Percentiles rank a stretch among this genome's conserved stretches.
phyloP scores from a whole-genome alignment of 2,888 invertebrate genomes.

The Eristalis tenax region DNA sequence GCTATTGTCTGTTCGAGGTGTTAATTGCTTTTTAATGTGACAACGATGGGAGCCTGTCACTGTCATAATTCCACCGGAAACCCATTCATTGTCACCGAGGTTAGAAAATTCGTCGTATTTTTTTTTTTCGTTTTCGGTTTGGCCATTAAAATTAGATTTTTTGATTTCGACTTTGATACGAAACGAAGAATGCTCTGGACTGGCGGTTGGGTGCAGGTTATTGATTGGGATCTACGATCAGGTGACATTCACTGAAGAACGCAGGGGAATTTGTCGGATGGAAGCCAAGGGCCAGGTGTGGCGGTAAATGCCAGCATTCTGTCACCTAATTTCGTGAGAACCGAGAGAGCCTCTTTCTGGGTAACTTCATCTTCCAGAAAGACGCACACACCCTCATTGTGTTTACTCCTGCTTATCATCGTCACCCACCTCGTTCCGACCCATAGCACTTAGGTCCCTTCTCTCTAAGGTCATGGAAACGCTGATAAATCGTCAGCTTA shows the following conservation, averaged over 20 bases:
- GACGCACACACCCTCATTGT: no score
- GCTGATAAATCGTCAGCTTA: no score
- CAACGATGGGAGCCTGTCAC: conserved; percentile 46
- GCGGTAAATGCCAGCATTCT: no score
- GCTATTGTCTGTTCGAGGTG: conserved; percentile 51
- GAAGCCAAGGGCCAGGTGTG: not conserved
- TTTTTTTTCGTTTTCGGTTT: not conserved
- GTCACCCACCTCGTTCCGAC: no score
- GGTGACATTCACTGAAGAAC: not conserved
- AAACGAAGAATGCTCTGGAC: not conserved
- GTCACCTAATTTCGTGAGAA: no score
- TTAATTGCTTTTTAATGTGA: conserved; percentile 72
- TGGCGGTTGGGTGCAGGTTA: not conserved
- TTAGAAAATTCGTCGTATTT: conserved; percentile 17
- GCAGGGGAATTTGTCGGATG: not conserved
- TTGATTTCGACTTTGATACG: conserved; percentile 16
- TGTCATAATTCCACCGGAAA: conserved; percentile 46
- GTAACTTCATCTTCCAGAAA: no score
- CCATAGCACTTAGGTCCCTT: no score
- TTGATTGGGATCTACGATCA: not conserved
- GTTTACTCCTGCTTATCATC: no score
- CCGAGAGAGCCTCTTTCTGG: no score
- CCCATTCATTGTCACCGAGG: conserved; percentile 36
- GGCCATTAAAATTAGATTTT: conserved; percentile 50
- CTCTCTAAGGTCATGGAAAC: no score